phyloP scores from a whole-genome alignment of 2,113 vertebrate genomes.

The Pachypanchax playfairii region DNA sequence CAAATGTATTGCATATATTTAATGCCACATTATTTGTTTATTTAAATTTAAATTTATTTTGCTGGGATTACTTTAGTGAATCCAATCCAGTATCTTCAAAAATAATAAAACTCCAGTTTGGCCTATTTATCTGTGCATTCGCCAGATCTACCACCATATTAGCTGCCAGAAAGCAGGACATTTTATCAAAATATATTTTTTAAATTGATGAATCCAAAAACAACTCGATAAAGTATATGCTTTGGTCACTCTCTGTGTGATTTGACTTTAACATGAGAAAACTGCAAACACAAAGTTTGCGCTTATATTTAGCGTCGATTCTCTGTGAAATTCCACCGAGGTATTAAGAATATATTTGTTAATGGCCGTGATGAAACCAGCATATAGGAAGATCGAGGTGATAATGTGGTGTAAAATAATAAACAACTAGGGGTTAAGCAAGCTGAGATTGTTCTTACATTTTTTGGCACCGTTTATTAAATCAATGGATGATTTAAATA shows the following conservation, averaged over 20 bases:
- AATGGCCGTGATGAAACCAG: constrained; percentile 43
- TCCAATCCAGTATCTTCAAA: too few relatives aligned
- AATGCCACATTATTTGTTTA: too few relatives aligned
- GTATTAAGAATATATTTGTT: constrained; percentile 47
- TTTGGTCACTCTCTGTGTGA: neutral
- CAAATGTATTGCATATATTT: too few relatives aligned
- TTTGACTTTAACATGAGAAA: constrained; percentile 38
- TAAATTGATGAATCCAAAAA: too few relatives aligned
- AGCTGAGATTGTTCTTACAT: neutral
- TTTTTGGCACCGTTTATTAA: too few relatives aligned
- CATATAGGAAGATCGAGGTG: constrained; percentile 31
- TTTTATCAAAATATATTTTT: too few relatives aligned
- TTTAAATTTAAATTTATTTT: too few relatives aligned
- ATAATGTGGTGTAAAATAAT: constrained; percentile 49
- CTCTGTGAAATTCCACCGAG: constrained; percentile 47
- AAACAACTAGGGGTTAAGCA: neutral
- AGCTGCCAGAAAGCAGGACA: too few relatives aligned
- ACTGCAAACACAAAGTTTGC: constrained; percentile 28
- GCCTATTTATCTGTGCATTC: neutral
- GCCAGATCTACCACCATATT: too few relatives aligned
- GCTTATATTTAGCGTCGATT: constrained; percentile 36
- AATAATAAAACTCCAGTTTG: neutral
- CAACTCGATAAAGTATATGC: too few relatives aligned
- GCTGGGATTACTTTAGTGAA: too few relatives aligned
- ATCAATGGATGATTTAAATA: too few relatives aligned